Base-by-base conservation (phyloP, 1,140 invertebrate species). In the Antheraea mylitta region DNA sequence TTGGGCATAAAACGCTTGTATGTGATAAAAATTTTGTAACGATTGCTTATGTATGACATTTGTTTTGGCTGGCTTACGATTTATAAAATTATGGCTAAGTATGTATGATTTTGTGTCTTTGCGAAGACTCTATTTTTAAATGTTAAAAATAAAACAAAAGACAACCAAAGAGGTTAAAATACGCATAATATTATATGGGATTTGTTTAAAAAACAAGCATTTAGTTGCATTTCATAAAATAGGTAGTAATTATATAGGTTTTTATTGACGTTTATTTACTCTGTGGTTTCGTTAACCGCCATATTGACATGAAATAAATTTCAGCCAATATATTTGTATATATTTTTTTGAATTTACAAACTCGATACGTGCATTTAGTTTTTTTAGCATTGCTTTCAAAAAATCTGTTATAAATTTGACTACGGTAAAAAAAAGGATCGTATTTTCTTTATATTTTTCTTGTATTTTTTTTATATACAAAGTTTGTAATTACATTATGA, bases 141-240 rank as follows among this genome's bases (percentile, higher is more conserved):
- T 30, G 22, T 53, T 16, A 53, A 53, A 53, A 42, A 11, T 42
- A 42, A 2, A 53, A 16, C 5, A 13, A 53, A 53, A 53, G 13
- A 53, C 45, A 53, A 53, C 45, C 45, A 53, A 53, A 53, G 45
- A 53, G 45, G 45, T 53, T 53, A 2, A 53, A 53, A 53, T 16
- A 53, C 5, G 11, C 16, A n/a, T 53, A 42, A 53, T 53, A 53
- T 53, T 53, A 16, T 53, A 42, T 42, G 8, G 45, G 16, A 53
- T 53, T 53, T 53, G 45, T 53, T 53, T 53, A 53, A 53, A 53
- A 53, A 53, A 53, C 45, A 53, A 53, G 45, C 45, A 53, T 53
- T 53, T 53, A 53, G 9, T 53, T 53, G 11, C 45, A 53, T 53
- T 53, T 53, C 45, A 53, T 53, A 53, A 53, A 53, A 53, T 42